Base-by-base conservation (phyloP, 2,888 invertebrate species). In the Tanypteryx hageni region DNA sequence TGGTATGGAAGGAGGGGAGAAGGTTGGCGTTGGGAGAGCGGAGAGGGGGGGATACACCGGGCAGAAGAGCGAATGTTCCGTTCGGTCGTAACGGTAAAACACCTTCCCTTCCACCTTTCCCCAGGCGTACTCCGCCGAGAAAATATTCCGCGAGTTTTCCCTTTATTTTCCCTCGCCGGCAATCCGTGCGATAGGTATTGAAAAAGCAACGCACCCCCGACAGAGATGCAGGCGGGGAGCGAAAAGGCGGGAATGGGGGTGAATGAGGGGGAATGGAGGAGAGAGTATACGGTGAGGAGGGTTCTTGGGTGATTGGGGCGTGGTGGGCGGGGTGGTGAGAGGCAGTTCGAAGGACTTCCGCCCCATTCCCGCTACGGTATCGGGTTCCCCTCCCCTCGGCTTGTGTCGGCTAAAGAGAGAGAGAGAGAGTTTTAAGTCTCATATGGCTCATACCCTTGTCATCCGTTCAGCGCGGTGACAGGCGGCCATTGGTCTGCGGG, bases 291-390 rank as follows among this genome's bases (percentile, higher is more conserved):
- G n/a, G 83, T 5, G 56, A 57, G 3, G 31, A 27, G 16, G 27
- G 18, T n/a, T 31, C 9, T 16, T 27, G 82, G 82, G 82, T 0
- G 27, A 22, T 11, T 58, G 85, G 58, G 27, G 85, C 11, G 16
- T 9, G 82, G 82, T 27, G 31, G 84, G 57, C 82, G 31, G 82
- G 11, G 82, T 11, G 22, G 44, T 14, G n/a, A 68, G 68, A 18
- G 44, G 44, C 44, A 68, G 18, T n/a, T 5, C n/a, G 68, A 22
- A 68, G 68, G 68, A 68, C 68, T 68, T 68, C 68, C 68, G 64
- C 64, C 64, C 64, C 64, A n/a, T 64, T 14, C 64, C 64, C 64
- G 68, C 68, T 68, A 68, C 68, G 68, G 68, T 68, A 68, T 68
- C 68, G 68, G 68, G n/a, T 68, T 68, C 68, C 68, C 68, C 68